Conservation (phyloP, 2,797 vertebrate genomes). For the Sitta carolinensis region DNA sequence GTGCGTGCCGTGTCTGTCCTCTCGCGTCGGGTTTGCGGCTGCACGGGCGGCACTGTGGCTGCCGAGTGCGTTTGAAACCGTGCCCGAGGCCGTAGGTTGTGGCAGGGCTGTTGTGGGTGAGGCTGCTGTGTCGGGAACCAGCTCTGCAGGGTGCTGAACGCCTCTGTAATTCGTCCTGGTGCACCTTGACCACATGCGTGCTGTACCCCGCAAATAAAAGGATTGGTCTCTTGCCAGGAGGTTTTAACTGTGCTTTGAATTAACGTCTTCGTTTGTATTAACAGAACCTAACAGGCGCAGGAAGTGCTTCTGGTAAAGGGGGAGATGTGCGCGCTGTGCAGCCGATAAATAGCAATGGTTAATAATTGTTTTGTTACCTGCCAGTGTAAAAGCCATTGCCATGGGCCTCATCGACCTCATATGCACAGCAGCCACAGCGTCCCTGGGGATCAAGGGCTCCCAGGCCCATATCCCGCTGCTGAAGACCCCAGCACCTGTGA, state of each 20-base stretch:
- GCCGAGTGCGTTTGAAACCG: fast-evolving
- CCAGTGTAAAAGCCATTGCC: slow-evolving; percentile 75
- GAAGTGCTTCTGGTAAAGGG: neutral
- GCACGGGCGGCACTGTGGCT: neutral
- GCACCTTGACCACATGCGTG: fast-evolving
- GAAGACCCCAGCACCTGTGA: slow-evolving; percentile 91
- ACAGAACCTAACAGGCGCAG: fast-evolving
- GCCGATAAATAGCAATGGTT: neutral
- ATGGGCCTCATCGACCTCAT: slow-evolving; percentile 42
- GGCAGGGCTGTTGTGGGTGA: neutral
- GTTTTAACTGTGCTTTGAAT: neutral
- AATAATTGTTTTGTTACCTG: neutral
- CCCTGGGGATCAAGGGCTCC: slow-evolving; percentile 64
- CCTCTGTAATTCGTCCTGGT: fast-evolving
- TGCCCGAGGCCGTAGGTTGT: neutral
- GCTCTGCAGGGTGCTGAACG: neutral
- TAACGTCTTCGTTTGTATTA: fast-evolving
- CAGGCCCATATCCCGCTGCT: slow-evolving; percentile 75
- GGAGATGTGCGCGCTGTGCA: neutral
- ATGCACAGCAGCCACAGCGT: neutral
- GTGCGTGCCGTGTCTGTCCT: no score
- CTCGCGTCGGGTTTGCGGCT: fast-evolving
- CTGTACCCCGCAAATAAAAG: no score
- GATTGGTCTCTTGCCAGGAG: neutral
- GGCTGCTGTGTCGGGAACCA: neutral